A percentile compares a stretch with the other conserved stretches of the same genome.
These are phyloP conservation scores for Oophaga sylvatica DNA, from an alignment of 2,797 vertebrate genomes.

Conservation along the genomic window DNA sequence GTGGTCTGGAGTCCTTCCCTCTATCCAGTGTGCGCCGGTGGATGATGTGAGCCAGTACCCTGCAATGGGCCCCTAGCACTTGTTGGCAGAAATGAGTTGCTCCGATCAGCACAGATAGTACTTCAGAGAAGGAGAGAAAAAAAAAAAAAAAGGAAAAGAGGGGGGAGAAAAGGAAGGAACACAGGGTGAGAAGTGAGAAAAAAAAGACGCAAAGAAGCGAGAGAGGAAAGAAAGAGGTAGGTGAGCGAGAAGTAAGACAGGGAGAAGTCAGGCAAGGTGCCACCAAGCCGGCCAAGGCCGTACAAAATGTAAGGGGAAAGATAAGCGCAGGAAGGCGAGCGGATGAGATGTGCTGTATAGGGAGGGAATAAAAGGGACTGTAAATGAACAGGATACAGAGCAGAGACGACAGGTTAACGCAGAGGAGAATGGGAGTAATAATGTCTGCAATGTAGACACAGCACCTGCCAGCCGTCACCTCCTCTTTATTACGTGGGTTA, in stretches of 20 bases:
- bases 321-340: slow-evolving; percentile 1
- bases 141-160: slow-evolving; percentile 52
- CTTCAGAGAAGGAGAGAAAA: slow-evolving; percentile 66
- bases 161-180: slow-evolving; percentile 58
- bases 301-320: neutral
- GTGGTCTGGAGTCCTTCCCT: slow-evolving; percentile 76
- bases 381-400: neutral
- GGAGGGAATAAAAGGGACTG: neutral
- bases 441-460: neutral
- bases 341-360: neutral
- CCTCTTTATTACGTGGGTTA: neutral
- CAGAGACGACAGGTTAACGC: too few species aligned
- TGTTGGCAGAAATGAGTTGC: slow-evolving; percentile 75
- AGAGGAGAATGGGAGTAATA: neutral
- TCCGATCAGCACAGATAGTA: slow-evolving; percentile 80
- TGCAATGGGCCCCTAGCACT: slow-evolving; percentile 80
- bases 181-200: slow-evolving; percentile 65
- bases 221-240: slow-evolving; percentile 43
- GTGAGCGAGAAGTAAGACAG: slow-evolving; percentile 11
- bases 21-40: slow-evolving; percentile 69
- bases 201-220: slow-evolving; percentile 53
- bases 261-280: neutral
- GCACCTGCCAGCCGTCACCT: neutral
- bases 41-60: slow-evolving; percentile 76
- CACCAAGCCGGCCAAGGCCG: too few species aligned